Evolutionary conservation across 2,888 invertebrate species (phyloP).

Genomic region (Caenorhabditis sp.): DNA sequence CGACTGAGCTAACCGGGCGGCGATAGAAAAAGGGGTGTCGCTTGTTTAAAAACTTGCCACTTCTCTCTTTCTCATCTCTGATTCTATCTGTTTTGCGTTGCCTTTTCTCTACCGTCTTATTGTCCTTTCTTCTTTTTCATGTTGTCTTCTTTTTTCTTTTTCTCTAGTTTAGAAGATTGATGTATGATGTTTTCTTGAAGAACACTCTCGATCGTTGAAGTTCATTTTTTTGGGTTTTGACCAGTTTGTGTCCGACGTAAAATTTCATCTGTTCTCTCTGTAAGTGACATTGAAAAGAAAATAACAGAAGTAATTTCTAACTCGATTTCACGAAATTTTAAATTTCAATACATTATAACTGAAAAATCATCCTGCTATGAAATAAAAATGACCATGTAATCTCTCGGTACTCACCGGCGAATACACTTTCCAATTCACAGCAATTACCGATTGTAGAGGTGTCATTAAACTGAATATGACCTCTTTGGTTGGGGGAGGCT

Average conservation of each 20-base stretch:
- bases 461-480: slow-evolving; percentile 38
- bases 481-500: not conserved
- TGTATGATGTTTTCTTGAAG: too few species aligned
- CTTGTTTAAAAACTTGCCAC: not conserved
- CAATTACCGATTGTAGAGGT: slow-evolving; percentile 40
- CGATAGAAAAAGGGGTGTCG: not conserved
- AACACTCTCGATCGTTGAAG: not conserved
- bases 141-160: not conserved
- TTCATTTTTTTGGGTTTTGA: not conserved
- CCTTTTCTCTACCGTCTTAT: not conserved
- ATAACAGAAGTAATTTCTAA: too few species aligned
- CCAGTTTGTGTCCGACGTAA: not conserved
- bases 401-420: not conserved
- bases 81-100: not conserved
- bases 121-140: not conserved
- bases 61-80: not conserved
- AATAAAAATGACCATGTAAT: not conserved
- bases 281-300: slow-evolving; percentile 1
- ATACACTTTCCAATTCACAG: slow-evolving; percentile 7
- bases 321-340: too few species aligned
- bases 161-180: too few species aligned
- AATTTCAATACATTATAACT: too few species aligned
- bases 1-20: slow-evolving; percentile 82
- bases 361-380: too few species aligned
- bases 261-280: not conserved